Conservation (phyloP, 2,888 invertebrate genomes). For the Tachystola acroxantha region DNA sequence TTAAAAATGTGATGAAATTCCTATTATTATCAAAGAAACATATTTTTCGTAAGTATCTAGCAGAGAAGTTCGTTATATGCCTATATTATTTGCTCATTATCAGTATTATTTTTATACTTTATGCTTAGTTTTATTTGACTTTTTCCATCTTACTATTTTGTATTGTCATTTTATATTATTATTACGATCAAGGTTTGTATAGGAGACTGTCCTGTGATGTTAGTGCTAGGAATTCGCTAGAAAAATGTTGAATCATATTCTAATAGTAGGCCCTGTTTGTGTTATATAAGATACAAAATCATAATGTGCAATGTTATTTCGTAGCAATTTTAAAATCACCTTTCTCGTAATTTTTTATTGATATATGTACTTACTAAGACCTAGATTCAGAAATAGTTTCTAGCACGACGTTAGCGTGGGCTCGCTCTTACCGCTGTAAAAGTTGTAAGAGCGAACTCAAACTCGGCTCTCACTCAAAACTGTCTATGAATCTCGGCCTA, state of each 20-base stretch:
- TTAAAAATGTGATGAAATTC: too few species aligned
- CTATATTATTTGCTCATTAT: slow-evolving; percentile 2
- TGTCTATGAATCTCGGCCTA: too few species aligned
- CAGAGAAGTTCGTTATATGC: too few species aligned
- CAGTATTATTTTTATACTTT: slow-evolving; percentile 10
- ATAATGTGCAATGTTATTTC: too few species aligned
- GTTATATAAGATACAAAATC: too few species aligned
- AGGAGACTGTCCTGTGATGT: slow-evolving; percentile 44
- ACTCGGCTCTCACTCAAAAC: too few species aligned
- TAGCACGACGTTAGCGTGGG: too few species aligned
- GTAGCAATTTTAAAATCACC: neutral
- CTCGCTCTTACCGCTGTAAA: too few species aligned
- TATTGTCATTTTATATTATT: neutral
- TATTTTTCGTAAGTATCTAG: too few species aligned
- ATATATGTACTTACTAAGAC: too few species aligned
- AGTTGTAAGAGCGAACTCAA: too few species aligned
- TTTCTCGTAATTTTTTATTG: neutral
- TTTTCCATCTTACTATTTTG: neutral
- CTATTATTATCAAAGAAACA: neutral
- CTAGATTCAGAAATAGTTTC: too few species aligned
- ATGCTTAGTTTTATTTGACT: neutral
- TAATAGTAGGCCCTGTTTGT: neutral
- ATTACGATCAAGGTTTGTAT: slow-evolving; percentile 3
- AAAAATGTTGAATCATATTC: neutral
- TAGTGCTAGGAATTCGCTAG: slow-evolving; percentile 28